Base-by-base conservation (phyloP, 2,797 vertebrate genomes). In the Acanthopagrus latus region DNA sequence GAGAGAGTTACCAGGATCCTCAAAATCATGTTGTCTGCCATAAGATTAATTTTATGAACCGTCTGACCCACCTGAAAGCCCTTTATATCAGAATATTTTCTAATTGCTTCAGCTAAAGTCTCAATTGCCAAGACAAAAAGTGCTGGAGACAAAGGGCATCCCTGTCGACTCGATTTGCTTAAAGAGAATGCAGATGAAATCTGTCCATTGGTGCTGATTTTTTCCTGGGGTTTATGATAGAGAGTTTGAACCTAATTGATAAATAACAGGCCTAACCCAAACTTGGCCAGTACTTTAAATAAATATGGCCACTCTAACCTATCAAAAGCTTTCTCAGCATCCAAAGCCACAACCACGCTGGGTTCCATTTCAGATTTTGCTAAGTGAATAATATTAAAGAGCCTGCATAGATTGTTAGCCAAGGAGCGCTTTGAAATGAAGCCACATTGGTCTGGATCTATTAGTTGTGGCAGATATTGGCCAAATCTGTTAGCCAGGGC, bases 341-440 rank as follows among this genome's bases (percentile, higher is more conserved):
- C 57, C 50, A 68, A 29, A 12, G 41, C 13, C 13, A 57, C 67
- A 18, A 38, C 21, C 50, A 50, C 33, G 43, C 43, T 76, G 3
- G 38, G 65, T 5, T 70, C 43, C 0, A 14, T 17, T 62, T 21
- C 25, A 25, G n/a, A 20, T 57, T 77, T n/a, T 59, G 58, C 41
- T 21, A 80, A 17, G 6, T 76, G 50, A 33, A 81, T 62, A 33
- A 70, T 62, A 20, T 58, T 74, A 27, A 84, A 62, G 1, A 74
- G 27, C 17, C 74, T n/a, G n/a, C n/a, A 27, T 80, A 62, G 1
- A 3, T 83, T 72, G 9, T 71, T 65, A 74, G 27, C 16, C 74
- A 44, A 68, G 9, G 51, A 54, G 6, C 6, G 0, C 0, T 76
- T 70, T 23, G 16, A 25, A 48, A 82, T 64, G 59, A 27, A 81